Conservation (phyloP, 2,113 vertebrate species). For the Rhinolophus ferrumequinum region DNA sequence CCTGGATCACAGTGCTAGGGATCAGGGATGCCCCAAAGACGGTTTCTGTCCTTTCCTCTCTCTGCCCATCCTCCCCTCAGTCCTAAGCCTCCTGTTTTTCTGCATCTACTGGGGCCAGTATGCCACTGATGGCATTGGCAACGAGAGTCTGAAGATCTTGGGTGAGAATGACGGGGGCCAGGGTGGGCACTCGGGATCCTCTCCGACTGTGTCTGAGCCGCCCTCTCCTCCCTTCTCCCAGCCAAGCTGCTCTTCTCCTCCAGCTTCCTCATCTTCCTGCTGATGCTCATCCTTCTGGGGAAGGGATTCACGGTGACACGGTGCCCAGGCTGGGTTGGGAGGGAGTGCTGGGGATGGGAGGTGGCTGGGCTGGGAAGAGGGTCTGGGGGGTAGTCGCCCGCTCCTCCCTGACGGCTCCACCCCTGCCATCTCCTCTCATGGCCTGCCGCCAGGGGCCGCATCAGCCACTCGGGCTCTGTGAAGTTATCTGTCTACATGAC, state of each 20-base stretch:
- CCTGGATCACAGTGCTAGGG: not conserved
- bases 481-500: slow-evolving; percentile 97
- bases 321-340: slow-evolving; percentile 83
- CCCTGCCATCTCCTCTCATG: slow-evolving; percentile 64
- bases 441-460: slow-evolving; percentile 89
- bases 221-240: slow-evolving; percentile 80
- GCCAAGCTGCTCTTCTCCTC: slow-evolving; percentile 95
- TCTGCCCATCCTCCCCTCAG: slow-evolving; percentile 77
- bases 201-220: not conserved
- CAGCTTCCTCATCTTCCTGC: slow-evolving; percentile 95
- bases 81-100: slow-evolving; percentile 94
- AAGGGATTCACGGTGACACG: slow-evolving; percentile 97
- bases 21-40: not conserved
- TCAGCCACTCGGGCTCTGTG: slow-evolving; percentile 94
- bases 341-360: not conserved
- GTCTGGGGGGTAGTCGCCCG: not conserved
- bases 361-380: not conserved
- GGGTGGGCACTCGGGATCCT: not conserved
- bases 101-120: slow-evolving; percentile 96
- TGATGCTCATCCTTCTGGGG: slow-evolving; percentile 95
- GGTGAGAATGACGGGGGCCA: slow-evolving; percentile 84
- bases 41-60: not conserved
- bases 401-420: slow-evolving; percentile 58
- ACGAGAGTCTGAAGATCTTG: slow-evolving; percentile 91
- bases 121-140: slow-evolving; percentile 92